Evolutionary conservation across 2,888 invertebrate genomes (phyloP).

Genomic region (Junonia oenone): DNA sequence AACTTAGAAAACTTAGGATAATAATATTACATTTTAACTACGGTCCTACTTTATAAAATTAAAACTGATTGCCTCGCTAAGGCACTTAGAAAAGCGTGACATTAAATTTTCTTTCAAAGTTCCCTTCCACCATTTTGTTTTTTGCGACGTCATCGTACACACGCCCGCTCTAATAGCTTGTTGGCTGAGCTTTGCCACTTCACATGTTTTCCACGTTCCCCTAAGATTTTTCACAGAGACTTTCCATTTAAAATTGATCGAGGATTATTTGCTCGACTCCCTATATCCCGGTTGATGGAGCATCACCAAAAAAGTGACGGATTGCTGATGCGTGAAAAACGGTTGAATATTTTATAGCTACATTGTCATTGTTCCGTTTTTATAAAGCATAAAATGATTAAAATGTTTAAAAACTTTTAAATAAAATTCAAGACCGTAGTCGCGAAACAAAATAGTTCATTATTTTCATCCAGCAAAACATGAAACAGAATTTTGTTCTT

Average conservation of each 20-base stretch:
- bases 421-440: too few relatives aligned
- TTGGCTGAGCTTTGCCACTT: slow-evolving; percentile 34
- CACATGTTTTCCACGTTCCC: slow-evolving; percentile 52
- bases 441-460: too few relatives aligned
- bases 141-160: slow-evolving; percentile 56
- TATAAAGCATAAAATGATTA: not conserved
- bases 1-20: slow-evolving; percentile 6
- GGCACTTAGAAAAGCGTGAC: slow-evolving; percentile 29
- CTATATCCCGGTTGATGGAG: slow-evolving; percentile 35
- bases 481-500: not conserved
- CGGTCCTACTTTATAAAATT: slow-evolving; percentile 13
- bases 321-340: slow-evolving; percentile 12
- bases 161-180: slow-evolving; percentile 30
- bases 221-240: slow-evolving; percentile 55
- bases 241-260: slow-evolving; percentile 50
- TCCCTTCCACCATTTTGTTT: slow-evolving; percentile 48
- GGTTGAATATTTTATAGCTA: not conserved
- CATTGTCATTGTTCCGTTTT: not conserved
- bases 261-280: slow-evolving; percentile 43
- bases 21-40: not conserved
- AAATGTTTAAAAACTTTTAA: too few relatives aligned
- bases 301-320: slow-evolving; percentile 9
- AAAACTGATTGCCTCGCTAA: slow-evolving; percentile 27
- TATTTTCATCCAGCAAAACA: too few relatives aligned
- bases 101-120: slow-evolving; percentile 35